Base-by-base conservation (phyloP, 2,888 invertebrate genomes). In the Coelinius sp. region DNA sequence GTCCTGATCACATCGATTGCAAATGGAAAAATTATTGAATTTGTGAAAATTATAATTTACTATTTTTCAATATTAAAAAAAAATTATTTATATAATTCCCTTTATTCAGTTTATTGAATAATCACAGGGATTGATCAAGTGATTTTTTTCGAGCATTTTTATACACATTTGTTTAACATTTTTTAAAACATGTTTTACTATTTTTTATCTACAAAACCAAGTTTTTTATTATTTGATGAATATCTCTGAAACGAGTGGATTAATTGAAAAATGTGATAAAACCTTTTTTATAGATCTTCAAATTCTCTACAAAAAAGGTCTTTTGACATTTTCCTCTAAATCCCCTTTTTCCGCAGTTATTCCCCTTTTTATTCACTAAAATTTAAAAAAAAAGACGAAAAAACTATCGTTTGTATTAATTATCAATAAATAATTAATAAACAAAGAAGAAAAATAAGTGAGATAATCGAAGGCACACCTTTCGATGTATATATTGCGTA, bases 1-100 rank as follows among this genome's bases (percentile, higher is more conserved):
- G 84, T 85, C 84, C 84, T 81, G 78, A 72, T 79, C 80, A 84
- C 84, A 85, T 84, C 84, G 84, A 85, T 78, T 80, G 78, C 80
- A 79, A 71, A 73, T 75, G 24, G 49, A 35, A 66, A 20, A 56
- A 56, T 56, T n/a, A n/a, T n/a, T n/a, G 31, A 14, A 52, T 20
- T 7, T 8, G 24, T 52, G 25, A n/a, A 24, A 25, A 52, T 1
- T 46, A 24, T 8, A 8, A 49, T 49, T 22, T 4, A 41, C 7
- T 31, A 5, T n/a, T 41, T 41, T 49, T 49, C 20, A 49, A 56
- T 52, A 25, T 46, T 12, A n/a, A 49, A 17, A 14, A 27, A 17
- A 14, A 52, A 70, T 25, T 22, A 53, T n/a, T n/a, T n/a, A n/a
- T n/a, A n/a, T n/a, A n/a, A n/a, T n/a, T n/a, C n/a, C n/a, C n/a